Evolutionary conservation across 1,140 invertebrate species (phyloP).

Genomic region (Drosophila subobscura): DNA sequence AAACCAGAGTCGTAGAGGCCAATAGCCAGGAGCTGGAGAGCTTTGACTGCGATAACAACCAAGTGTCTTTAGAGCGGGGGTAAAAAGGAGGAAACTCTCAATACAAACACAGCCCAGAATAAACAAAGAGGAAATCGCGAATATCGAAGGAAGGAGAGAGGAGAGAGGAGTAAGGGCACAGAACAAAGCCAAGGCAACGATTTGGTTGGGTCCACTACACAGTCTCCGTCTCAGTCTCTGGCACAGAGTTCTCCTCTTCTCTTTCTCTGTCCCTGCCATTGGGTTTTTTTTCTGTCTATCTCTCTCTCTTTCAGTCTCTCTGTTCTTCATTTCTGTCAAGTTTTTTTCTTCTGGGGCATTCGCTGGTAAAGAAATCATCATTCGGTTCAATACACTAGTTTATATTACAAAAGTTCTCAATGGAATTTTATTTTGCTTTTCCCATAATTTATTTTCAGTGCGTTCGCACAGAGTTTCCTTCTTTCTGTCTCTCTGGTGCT

Average conservation of each 20-base stretch:
- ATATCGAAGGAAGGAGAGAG: neutral
- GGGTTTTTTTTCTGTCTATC: neutral
- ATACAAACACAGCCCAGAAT: conserved; percentile 71
- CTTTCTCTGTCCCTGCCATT: conserved; percentile 39
- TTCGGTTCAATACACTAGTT: conserved; percentile 67
- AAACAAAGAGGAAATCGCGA: conserved; percentile 50
- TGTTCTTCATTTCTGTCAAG: conserved; percentile 62
- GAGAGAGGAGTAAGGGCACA: conserved; percentile 8
- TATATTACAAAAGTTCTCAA: conserved; percentile 74
- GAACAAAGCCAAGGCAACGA: conserved; percentile 43
- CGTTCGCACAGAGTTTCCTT: conserved; percentile 67
- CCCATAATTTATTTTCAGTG: conserved; percentile 80
- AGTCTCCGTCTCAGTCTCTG: neutral
- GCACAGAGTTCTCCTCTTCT: conserved; percentile 23
- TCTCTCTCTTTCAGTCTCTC: conserved; percentile 9
- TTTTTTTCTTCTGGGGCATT: conserved; percentile 68
- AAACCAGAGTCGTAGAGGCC: conserved; percentile 9
- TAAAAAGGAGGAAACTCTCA: conserved; percentile 62
- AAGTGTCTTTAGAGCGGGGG: conserved; percentile 13
- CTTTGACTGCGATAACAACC: conserved; percentile 39
- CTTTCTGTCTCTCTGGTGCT: too few species aligned
- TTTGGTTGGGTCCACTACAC: conserved; percentile 33
- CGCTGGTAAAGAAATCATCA: conserved; percentile 60
- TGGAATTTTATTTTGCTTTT: conserved; percentile 27
- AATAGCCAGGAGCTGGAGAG: conserved; percentile 27